Evolutionary conservation across 92 coral and sea anemone genomes (phyloP).

Genomic region (Muricea muricata): DNA sequence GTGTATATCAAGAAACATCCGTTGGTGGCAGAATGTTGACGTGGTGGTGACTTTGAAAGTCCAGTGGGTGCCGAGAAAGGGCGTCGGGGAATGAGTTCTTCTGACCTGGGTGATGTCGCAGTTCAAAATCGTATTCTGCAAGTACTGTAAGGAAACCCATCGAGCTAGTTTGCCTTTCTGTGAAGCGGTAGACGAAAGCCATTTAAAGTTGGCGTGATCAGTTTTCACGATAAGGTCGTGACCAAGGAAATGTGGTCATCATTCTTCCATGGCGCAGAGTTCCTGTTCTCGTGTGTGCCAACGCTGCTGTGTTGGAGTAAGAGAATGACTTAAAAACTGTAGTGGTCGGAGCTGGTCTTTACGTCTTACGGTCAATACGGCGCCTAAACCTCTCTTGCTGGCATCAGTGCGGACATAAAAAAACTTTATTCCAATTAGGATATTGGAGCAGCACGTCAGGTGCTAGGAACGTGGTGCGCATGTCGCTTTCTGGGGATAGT

Average conservation of each 20-base stretch:
- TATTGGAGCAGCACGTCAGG: no score
- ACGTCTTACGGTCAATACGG: no score
- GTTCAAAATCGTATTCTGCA: constrained; percentile 30
- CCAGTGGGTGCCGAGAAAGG: constrained; percentile 9
- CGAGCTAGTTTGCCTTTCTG: constrained; percentile 18
- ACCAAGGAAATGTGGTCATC: constrained; percentile 11
- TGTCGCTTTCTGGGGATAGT: not conserved
- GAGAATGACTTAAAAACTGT: constrained; percentile 17
- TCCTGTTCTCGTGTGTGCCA: constrained; percentile 29
- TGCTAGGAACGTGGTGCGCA: not conserved
- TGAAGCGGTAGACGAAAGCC: not conserved
- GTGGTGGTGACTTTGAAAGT: no score
- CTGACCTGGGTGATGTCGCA: constrained; percentile 33
- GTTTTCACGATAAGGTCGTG: not conserved
- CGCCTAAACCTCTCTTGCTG: not conserved
- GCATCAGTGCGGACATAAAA: constrained; percentile 32
- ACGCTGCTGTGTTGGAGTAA: constrained; percentile 27
- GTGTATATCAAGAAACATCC: no score
- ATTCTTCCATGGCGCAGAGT: constrained; percentile 30
- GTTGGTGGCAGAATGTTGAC: no score
- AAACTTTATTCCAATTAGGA: constrained; percentile 19
- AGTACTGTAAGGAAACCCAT: constrained; percentile 22
- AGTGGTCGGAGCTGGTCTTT: constrained; percentile 6
- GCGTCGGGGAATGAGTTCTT: constrained; percentile 23
- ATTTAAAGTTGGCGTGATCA: not conserved